Base-by-base conservation (phyloP, 2,797 vertebrate species). In the Echeneis naucrates region DNA sequence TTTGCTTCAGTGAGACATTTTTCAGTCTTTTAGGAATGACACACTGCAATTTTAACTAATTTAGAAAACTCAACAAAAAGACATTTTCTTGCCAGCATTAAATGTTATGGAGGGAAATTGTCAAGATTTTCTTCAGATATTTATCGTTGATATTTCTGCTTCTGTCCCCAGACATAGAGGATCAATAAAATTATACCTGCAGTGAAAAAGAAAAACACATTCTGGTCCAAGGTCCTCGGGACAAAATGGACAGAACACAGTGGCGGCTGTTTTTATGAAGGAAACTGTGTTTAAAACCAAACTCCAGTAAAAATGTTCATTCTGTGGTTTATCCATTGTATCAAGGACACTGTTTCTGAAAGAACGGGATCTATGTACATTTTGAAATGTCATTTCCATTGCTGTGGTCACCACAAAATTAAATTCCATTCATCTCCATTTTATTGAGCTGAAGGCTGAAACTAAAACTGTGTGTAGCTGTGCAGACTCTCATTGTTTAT, bases 121-220 rank as follows among this genome's bases (percentile, higher is more conserved):
- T 17, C 0, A 0, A 35, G 8, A 32, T 40, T n/a, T n/a, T n/a
- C n/a, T 45, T 45, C 9, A 21, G 44, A 45, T 45, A 45, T 45
- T 11, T 4, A 30, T 42, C 16, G 26, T 23, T 26, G 11, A 32
- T 58, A 45, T 42, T 33, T 51, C 23, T 26, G 11, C 38, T 52
- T 45, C 38, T 59, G 38, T 10, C 47, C 8, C 27, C 23, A 32
- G 9, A 40, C 11, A 62, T 44, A 24, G 11, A 30, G 1, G 0
- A 5, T 21, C n/a, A 54, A 45, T 32, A 9, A 30, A 44, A 64
- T 50, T 48, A 57, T 38, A 71, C 26, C 33, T 35, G 53, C 48
- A 58, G 1, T 32, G 32, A 52, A 61, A 8, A 55, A 24, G 24
- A 30, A 30, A 30, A 30, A 30, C n/a, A 30, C 3, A 30, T 30